Evolutionary conservation across 1,140 invertebrate genomes (phyloP), one percentile per base, ranked within the genome.

Genomic region (Caenorhabditis briggsae): DNA sequence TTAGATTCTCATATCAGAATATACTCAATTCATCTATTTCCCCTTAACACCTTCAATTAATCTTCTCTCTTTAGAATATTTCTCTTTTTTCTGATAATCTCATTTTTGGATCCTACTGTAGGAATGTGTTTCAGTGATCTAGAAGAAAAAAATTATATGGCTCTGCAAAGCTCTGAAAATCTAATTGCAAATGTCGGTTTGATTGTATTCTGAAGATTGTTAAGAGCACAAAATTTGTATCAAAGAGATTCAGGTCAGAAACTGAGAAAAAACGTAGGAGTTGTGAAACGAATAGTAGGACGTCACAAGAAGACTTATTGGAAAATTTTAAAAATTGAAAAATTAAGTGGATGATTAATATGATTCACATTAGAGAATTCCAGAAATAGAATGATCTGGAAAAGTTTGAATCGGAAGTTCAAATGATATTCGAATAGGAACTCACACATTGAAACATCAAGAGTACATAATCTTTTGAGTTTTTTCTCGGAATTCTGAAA

Each of bases 1-100:
- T 70, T 70, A 70, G 64, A 43, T 16, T 25, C 18, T 70, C 18
- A 33, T 16, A 70, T 43, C 0, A 70, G 64, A 70, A 61, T 61
- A 18, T 11, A 61, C 12, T 20, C 18, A 64, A 64, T 64, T 25
- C 59, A 33, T 70, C 41, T 64, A 18, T 33, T 33, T 64, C 14
- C 8, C 12, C 41, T 18, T 70, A 18, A 43, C 64, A 43, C 46
- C 64, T 70, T 70, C 64, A 41, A 70, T 70, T 70, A 70, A 70
- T 70, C 64, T 70, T 70, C 43, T 46, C 20, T n/a, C 64, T 46
- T 43, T 23, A 70, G 64, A 43, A 70, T 70, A 70, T 70, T 70
- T 58, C 16, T 18, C 56, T 58, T 20, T 58, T 25, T 25, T 25
- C n/a, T 23, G 23, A 53, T 25, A 8, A 61, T 58, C 18, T 58